These are phyloP conservation scores for Cosmorhoe ocellata DNA, from an alignment of 2,888 invertebrate species.

Conservation along the genomic window DNA sequence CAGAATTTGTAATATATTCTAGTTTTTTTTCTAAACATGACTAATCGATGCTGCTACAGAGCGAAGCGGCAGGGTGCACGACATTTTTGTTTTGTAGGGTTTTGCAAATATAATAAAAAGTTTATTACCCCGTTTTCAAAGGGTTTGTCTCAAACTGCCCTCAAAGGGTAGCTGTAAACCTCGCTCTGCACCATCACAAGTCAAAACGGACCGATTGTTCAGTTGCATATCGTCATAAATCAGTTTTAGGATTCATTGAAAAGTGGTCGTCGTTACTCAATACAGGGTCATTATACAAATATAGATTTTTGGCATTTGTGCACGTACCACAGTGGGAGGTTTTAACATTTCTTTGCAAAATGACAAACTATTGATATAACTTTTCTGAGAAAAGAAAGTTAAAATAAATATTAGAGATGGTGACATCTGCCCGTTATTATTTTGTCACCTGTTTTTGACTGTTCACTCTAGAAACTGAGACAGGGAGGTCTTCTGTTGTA, in stretches of 20 bases:
- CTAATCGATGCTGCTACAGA: conserved; percentile 69
- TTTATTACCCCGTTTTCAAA: conserved; percentile 80
- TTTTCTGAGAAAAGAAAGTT: conserved; percentile 76
- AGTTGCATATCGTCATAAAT: conserved; percentile 78
- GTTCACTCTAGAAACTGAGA: background rate
- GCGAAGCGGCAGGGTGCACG: conserved; percentile 65
- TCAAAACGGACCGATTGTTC: conserved; percentile 74
- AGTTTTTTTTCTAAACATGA: conserved; percentile 67
- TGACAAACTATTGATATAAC: conserved; percentile 49
- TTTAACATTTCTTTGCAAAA: conserved; percentile 60
- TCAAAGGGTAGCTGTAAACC: conserved; percentile 75
- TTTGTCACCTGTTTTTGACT: conserved; percentile 58
- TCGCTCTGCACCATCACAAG: conserved; percentile 62
- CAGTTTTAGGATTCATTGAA: conserved; percentile 68
- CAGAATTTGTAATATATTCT: conserved; percentile 61
- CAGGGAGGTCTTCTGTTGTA: too few relatives aligned
- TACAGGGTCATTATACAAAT: conserved; percentile 80
- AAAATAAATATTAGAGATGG: conserved; percentile 39
- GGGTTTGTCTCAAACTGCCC: conserved; percentile 68
- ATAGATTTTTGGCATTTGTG: conserved; percentile 77
- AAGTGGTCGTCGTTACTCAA: conserved; percentile 72
- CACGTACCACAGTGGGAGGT: conserved; percentile 79
- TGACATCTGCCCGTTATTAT: conserved; percentile 54
- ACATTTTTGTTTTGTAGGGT: conserved; percentile 60
- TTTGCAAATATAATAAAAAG: conserved; percentile 80